A percentile compares a stretch with the other conserved stretches of the same genome.
These are phyloP conservation scores for Rhinella marina DNA, from an alignment of 2,797 vertebrate genomes.

Conservation along the genomic window DNA sequence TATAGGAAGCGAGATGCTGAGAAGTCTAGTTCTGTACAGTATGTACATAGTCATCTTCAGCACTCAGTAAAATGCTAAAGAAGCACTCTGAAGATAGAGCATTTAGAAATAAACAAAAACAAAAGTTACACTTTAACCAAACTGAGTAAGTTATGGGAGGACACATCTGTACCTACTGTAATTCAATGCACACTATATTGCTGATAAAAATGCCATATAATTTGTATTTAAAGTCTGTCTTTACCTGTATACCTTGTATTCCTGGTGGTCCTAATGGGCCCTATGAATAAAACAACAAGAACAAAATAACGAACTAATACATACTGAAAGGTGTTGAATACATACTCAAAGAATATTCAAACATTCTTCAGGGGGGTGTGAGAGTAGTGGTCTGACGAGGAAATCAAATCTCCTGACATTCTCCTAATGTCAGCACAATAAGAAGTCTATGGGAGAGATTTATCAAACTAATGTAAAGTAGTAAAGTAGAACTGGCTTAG, in stretches of 20 bases:
- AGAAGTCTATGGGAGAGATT: not conserved
- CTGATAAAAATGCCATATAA: not conserved
- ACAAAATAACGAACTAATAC: not conserved
- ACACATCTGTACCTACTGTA: not conserved
- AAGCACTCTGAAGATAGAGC: too few species aligned
- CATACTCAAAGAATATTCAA: not conserved
- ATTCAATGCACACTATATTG: not conserved
- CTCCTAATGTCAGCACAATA: not conserved
- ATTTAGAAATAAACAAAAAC: too few species aligned
- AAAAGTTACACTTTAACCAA: too few species aligned
- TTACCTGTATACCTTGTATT: constrained; percentile 87
- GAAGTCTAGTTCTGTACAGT: too few species aligned
- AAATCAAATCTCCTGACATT: not conserved
- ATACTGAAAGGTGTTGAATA: not conserved
- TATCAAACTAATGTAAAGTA: too few species aligned
- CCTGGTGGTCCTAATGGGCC: constrained; percentile 85
- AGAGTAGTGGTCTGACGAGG: not conserved
- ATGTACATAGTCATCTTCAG: too few species aligned
- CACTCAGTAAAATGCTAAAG: too few species aligned
- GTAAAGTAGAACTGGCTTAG: too few species aligned
- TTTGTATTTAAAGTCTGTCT: not conserved
- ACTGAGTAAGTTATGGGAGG: too few species aligned
- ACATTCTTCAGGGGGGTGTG: not conserved
- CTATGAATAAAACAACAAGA: constrained; percentile 72
- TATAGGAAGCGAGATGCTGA: too few species aligned